phyloP scores from a whole-genome alignment of 2,113 vertebrate species.

The Stegastes partitus region DNA sequence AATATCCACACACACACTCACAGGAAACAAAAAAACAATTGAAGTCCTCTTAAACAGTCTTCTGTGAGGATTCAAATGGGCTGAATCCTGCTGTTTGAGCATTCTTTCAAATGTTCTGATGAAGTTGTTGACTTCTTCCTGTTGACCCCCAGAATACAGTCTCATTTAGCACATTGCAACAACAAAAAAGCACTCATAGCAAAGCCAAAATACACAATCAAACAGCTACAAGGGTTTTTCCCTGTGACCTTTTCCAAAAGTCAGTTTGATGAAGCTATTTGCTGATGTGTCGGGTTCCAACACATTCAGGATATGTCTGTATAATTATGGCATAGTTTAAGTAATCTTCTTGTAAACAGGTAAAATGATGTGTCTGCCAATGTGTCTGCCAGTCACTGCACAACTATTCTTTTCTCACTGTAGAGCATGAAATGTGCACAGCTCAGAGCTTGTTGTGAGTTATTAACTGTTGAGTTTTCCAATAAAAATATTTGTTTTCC shows the following conservation, averaged over 20 bases:
- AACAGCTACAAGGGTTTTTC: neutral
- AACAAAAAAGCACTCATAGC: neutral
- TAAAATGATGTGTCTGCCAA: slow-evolving; percentile 14
- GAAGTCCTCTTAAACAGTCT: no score
- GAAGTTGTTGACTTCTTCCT: neutral
- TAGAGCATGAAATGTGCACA: slow-evolving; percentile 2
- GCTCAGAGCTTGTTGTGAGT: neutral
- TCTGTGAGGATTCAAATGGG: no score
- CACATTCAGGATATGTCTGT: slow-evolving; percentile 21
- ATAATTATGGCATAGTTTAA: slow-evolving; percentile 25
- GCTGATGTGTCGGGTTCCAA: slow-evolving; percentile 12
- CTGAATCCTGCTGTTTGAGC: slow-evolving; percentile 7
- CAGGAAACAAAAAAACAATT: no score
- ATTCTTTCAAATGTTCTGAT: slow-evolving; percentile 6
- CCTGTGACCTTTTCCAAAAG: no score
- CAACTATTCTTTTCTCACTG: neutral
- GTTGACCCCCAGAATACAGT: neutral
- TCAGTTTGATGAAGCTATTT: no score
- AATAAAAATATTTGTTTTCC: no score
- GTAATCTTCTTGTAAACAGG: slow-evolving; percentile 10
- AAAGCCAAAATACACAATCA: neutral
- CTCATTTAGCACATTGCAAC: neutral
- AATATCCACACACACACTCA: no score
- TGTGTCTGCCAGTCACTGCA: slow-evolving; percentile 1
- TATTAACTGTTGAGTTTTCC: neutral